Base-by-base conservation (phyloP, 2,888 invertebrate species). In the Macrosiphum euphorbiae region DNA sequence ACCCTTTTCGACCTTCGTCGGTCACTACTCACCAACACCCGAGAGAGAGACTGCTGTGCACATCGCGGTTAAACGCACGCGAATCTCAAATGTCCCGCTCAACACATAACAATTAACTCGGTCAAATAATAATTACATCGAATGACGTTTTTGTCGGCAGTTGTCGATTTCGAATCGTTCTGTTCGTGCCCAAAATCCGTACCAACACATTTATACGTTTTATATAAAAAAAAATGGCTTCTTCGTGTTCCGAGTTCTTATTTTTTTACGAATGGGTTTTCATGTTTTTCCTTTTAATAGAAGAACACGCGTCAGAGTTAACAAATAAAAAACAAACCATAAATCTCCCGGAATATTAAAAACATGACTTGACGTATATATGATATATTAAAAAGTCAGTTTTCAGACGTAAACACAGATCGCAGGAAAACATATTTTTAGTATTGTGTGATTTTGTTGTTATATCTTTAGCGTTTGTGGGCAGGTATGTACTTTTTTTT, bases 241-340 rank as follows among this genome's bases (percentile, higher is more conserved):
- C n/a, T 87, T 87, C 50, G 35, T 50, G 20, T 87, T 87, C 8
- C 13, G 35, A 78, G 78, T 78, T 87, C 7, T 87, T 52, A 20
- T 89, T 89, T 58, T 55, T 58, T 89, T 89, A 24, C 52, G 24
- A 88, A 88, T 88, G 52, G n/a, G 41, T 89, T 89, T 89, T 89
- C 28, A 28, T 61, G 2, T 88, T 61, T 90, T 90, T 35, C 67
- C 67, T 78, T 78, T 26, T 84, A 41, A 55, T 90, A 90, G n/a
- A 50, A 90, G 67, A 78, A 20, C 20, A 35, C 20, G 50, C 52
- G 24, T 78, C 78, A 52, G 35, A 91, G 52, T 41, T 58, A 1
- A 52, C 90, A 41, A 84, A 91, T 52, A 84, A 91, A 16, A 84
- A 84, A 91, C 84, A 52, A 91, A 91, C 28, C 26, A 91, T 91